Evolutionary conservation across 1,140 invertebrate genomes (phyloP).

Genomic region (Brachionus calyciflorus): DNA sequence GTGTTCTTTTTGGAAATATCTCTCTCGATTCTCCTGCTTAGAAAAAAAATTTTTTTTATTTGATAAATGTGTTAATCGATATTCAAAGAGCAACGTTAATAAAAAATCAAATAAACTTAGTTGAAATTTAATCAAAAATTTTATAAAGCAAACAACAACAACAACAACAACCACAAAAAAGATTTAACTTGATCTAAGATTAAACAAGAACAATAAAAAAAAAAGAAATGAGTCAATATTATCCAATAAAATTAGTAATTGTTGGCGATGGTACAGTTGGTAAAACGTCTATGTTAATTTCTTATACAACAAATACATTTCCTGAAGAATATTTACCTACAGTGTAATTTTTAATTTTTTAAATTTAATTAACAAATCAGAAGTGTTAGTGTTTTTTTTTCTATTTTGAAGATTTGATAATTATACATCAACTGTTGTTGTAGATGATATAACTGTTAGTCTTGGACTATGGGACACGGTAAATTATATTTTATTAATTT

Average conservation of each 20-base stretch:
- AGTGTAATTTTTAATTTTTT: slow-evolving; percentile 21
- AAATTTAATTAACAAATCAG: no score
- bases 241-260: slow-evolving; percentile 73
- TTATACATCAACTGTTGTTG: slow-evolving; percentile 98
- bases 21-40: no score
- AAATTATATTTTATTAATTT: not conserved
- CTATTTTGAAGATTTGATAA: slow-evolving; percentile 77
- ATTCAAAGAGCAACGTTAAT: no score
- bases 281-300: slow-evolving; percentile 82
- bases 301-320: slow-evolving; percentile 77
- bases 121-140: no score
- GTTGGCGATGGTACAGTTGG: slow-evolving; percentile 86
- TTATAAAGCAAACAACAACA: slow-evolving; percentile 10
- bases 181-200: not conserved
- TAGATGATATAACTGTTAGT: slow-evolving; percentile 96
- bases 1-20: no score
- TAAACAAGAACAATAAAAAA: not conserved
- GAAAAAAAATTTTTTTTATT: no score
- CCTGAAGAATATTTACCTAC: slow-evolving; percentile 61
- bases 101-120: no score
- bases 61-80: no score
- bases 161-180: not conserved
- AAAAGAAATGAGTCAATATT: slow-evolving; percentile 45
- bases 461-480: slow-evolving; percentile 65
- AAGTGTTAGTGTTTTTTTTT: not conserved